A percentile compares a stretch with the other conserved stretches of the same genome.
Conservation (phyloP, 53 echinoderm and acorn worm species). For the Hippasteria phrygiana region DNA sequence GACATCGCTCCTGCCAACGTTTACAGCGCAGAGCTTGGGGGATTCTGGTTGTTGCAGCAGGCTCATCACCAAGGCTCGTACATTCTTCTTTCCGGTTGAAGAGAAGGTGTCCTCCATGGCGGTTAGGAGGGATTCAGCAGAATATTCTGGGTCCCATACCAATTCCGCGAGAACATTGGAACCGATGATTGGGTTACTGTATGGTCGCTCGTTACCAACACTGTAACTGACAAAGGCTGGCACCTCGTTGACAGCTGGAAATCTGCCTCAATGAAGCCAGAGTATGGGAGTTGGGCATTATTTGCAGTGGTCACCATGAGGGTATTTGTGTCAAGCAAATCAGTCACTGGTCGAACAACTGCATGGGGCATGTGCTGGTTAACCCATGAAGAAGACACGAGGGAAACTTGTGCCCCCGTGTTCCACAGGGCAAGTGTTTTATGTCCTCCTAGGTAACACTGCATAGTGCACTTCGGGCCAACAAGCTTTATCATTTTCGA, state of each 20-base stretch:
- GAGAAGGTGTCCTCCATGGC: conserved; percentile 44
- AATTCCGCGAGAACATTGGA: conserved; percentile 74
- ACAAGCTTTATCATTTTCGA: too few species aligned
- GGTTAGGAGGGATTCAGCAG: conserved; percentile 9
- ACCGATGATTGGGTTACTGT: conserved; percentile 69
- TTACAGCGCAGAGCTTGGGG: conserved; percentile 9
- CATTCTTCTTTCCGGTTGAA: not conserved
- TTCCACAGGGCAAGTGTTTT: too few species aligned
- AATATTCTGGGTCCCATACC: not conserved
- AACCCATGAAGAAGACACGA: conserved; percentile 26
- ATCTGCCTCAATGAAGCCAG: too few species aligned
- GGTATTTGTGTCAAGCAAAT: conserved; percentile 11
- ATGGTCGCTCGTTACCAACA: conserved; percentile 65
- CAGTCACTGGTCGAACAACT: too few species aligned
- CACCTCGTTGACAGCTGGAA: conserved; percentile 3
- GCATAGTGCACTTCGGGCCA: too few species aligned
- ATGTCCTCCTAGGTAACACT: too few species aligned
- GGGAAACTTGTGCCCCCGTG: conserved; percentile 48
- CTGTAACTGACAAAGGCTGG: conserved; percentile 28
- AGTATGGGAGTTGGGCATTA: too few species aligned
- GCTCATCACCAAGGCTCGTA: conserved; percentile 22
- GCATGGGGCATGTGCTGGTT: too few species aligned
- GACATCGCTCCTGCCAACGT: conserved; percentile 3
- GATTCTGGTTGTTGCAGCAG: conserved; percentile 4
- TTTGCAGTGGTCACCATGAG: conserved; percentile 39